Evolutionary conservation across 1,140 invertebrate species (phyloP).

Genomic region (Camponotus vicinus): DNA sequence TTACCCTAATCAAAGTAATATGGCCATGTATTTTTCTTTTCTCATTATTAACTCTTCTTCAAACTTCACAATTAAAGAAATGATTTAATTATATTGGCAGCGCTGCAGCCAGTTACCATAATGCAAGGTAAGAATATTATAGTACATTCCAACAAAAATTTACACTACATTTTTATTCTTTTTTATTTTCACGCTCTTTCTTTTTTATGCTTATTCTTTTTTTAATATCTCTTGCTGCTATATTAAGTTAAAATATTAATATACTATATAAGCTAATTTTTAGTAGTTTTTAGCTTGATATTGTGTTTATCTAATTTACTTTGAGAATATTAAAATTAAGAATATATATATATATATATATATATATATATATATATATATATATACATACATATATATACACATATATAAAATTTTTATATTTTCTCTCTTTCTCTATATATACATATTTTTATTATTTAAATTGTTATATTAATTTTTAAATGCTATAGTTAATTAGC

Average conservation of each 20-base stretch:
- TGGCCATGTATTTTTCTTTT: constrained; percentile 72
- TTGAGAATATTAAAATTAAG: constrained; percentile 24
- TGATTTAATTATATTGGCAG: constrained; percentile 87
- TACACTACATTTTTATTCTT: constrained; percentile 84
- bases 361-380: constrained; percentile 18
- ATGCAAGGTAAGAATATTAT: constrained; percentile 86
- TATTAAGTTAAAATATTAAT: constrained; percentile 60
- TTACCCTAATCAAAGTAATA: constrained; percentile 67
- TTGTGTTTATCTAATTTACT: constrained; percentile 40
- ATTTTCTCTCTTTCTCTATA: not conserved
- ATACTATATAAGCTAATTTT: constrained; percentile 53
- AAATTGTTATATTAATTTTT: constrained; percentile 26
- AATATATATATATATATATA: constrained; percentile 10
- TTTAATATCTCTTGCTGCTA: constrained; percentile 69
- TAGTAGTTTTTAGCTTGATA: constrained; percentile 51
- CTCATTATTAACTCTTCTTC: constrained; percentile 73
- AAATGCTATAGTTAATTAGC: constrained; percentile 25
- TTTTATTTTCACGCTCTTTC: constrained; percentile 75
- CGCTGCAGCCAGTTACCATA: constrained; percentile 86
- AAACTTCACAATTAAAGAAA: constrained; percentile 86
- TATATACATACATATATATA: constrained; percentile 21
- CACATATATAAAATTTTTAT: not conserved
- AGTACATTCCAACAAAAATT: constrained; percentile 84
- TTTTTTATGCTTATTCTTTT: constrained; percentile 73
- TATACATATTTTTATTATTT: constrained; percentile 11